Percentiles rank a stretch among this genome's conserved stretches.
Conservation (phyloP, 2,113 vertebrate species). For the Sorex fumeus region DNA sequence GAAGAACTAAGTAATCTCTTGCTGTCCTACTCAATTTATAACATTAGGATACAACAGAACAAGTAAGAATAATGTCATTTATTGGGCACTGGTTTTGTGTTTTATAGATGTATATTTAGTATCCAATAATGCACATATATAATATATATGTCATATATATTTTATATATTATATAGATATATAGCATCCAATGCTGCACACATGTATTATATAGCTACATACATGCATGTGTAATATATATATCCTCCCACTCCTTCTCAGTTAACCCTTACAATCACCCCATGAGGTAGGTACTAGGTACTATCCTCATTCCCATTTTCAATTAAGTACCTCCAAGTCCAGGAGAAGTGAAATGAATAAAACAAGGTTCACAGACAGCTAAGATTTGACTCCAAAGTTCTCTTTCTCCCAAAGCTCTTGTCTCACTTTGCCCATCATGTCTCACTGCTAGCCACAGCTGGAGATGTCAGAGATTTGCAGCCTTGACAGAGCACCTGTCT, state of each 20-base stretch:
- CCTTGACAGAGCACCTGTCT: not conserved
- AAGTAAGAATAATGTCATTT: not conserved
- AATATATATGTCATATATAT: no score
- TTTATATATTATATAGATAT: no score
- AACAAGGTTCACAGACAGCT: conserved; percentile 41
- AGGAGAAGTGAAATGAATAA: not conserved
- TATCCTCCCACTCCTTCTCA: not conserved
- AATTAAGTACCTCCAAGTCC: conserved; percentile 2
- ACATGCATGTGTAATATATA: no score
- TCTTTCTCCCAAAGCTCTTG: not conserved
- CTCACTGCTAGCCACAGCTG: not conserved
- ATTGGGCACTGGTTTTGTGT: not conserved
- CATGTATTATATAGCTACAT: no score
- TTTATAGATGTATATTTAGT: not conserved
- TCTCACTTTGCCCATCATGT: not conserved
- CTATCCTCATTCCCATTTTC: not conserved
- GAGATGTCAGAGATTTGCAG: conserved; percentile 46
- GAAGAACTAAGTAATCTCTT: conserved; percentile 50
- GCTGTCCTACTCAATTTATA: conserved; percentile 46
- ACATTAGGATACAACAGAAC: not conserved
- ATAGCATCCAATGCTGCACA: no score
- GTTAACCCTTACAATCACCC: not conserved
- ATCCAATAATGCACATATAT: no score
- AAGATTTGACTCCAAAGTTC: not conserved
- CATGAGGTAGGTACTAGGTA: not conserved